Evolutionary conservation across 37 sponge, comb jelly and placozoan species (phyloP).

Genomic region (Bolinopsis microptera): DNA sequence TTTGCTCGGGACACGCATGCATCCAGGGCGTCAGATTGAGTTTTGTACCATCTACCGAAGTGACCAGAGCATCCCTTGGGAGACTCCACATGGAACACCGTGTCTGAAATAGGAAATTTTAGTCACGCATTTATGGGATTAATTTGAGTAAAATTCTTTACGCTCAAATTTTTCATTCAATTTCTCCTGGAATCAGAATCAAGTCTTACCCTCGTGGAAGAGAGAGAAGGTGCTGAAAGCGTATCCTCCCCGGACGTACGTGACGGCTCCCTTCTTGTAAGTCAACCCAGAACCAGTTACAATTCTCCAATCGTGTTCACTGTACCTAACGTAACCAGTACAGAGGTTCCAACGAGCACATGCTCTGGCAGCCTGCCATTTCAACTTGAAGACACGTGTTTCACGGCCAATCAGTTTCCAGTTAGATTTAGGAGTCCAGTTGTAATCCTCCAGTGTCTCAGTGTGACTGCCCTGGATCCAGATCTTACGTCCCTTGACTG

Average conservation of each 20-base stretch:
- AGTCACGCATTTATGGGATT: too few species aligned
- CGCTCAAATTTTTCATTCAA: too few species aligned
- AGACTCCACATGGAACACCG: neutral
- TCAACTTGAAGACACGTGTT: neutral
- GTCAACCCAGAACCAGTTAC: neutral
- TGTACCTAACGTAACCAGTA: neutral
- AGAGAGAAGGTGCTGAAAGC: neutral
- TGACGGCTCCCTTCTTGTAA: neutral
- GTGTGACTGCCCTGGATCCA: slow-evolving; percentile 11
- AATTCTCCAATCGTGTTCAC: neutral
- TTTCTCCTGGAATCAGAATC: neutral
- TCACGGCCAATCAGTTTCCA: neutral
- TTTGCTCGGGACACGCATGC: neutral
- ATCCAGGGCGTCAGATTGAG: slow-evolving; percentile 17
- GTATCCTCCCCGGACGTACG: neutral
- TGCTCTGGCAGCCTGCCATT: neutral
- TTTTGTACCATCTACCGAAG: neutral
- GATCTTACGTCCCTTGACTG: neutral
- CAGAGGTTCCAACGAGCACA: neutral
- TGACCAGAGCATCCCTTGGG: neutral
- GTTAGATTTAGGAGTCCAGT: neutral
- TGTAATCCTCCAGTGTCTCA: neutral
- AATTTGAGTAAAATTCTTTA: too few species aligned
- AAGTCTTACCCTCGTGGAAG: slow-evolving; percentile 13
- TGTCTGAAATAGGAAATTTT: neutral